Percentiles rank a stretch among this genome's conserved stretches.
Conservation (phyloP, 2,888 invertebrate genomes). For the Atrina japonica region DNA sequence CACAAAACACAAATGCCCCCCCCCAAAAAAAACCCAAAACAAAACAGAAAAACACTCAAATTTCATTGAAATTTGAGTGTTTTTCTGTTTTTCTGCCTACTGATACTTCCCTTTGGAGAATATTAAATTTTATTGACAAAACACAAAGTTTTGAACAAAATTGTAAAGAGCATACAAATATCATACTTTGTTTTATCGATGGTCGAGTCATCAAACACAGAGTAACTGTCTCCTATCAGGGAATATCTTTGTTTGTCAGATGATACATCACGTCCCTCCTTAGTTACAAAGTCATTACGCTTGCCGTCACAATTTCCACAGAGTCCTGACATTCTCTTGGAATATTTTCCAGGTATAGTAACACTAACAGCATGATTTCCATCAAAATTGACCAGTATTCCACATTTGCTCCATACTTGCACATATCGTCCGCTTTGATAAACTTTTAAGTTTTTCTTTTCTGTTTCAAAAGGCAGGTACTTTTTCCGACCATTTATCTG, state of each 20-base stretch:
- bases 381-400: slow-evolving; percentile 55
- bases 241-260: slow-evolving; percentile 17
- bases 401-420: slow-evolving; percentile 43
- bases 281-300: slow-evolving; percentile 48
- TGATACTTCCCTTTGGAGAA: too few relatives aligned
- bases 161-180: too few relatives aligned
- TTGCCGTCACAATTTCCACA: slow-evolving; percentile 63
- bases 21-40: too few relatives aligned
- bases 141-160: too few relatives aligned
- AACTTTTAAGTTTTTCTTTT: slow-evolving; percentile 23
- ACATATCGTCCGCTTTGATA: slow-evolving; percentile 34
- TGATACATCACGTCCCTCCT: slow-evolving; percentile 26
- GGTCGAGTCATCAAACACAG: not conserved
- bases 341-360: slow-evolving; percentile 43
- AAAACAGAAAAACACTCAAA: too few relatives aligned
- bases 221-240: slow-evolving; percentile 37
- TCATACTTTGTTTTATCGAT: slow-evolving; percentile 6
- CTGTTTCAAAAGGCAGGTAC: slow-evolving; percentile 19
- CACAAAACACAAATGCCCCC: too few relatives aligned
- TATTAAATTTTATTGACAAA: too few relatives aligned
- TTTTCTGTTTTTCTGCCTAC: too few relatives aligned
- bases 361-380: slow-evolving; percentile 49
- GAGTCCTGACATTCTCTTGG: slow-evolving; percentile 48
- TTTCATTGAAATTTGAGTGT: too few relatives aligned
- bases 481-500: slow-evolving; percentile 23